Evolutionary conservation across 2,888 invertebrate genomes (phyloP), one percentile per base, ranked within the genome.

Genomic region (Aspidiotus rigidus): DNA sequence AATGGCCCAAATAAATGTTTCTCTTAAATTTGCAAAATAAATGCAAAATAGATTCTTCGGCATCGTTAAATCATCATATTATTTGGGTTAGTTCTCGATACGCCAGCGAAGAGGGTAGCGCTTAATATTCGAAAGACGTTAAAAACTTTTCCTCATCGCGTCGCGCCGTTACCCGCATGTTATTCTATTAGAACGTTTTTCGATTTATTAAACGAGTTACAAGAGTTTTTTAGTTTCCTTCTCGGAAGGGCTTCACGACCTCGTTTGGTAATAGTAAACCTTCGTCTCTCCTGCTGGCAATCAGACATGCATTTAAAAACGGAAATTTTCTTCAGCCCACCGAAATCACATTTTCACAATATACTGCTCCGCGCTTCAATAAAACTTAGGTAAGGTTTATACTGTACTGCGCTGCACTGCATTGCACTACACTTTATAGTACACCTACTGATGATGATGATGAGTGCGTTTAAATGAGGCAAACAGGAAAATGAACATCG

Each of bases 11-110:
- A 66, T 66, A 66, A 55, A 44, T 57, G 57, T 59, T 66, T 16
- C 57, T 41, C 57, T 66, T 66, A 66, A 66, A 57, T 49, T 66
- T 13, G 59, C 49, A n/a, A n/a, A 66, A 66, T 57, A 66, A 66
- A 66, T 66, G 66, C 44, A 59, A 66, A 66, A 66, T 57, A 66
- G 66, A 66, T 59, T 66, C 66, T 60, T 60, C 59, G 41, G 39
- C 56, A 42, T 49, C 59, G 66, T 57, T 66, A 66, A 66, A 66
- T 66, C 66, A 66, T 66, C 57, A 57, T 66, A 57, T 28, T 5
- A 28, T 57, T 64, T 66, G 57, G 15, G 44, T 13, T 42, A 16
- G 41, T 66, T 57, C 49, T 59, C 17, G 44, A 59, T 11, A 59
- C 6, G 10, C 7, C n/a, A n/a, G 28, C n/a, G 16, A 17, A 28